Conservation (phyloP, 2,113 vertebrate species). For the Aspiorhynchus laticeps region DNA sequence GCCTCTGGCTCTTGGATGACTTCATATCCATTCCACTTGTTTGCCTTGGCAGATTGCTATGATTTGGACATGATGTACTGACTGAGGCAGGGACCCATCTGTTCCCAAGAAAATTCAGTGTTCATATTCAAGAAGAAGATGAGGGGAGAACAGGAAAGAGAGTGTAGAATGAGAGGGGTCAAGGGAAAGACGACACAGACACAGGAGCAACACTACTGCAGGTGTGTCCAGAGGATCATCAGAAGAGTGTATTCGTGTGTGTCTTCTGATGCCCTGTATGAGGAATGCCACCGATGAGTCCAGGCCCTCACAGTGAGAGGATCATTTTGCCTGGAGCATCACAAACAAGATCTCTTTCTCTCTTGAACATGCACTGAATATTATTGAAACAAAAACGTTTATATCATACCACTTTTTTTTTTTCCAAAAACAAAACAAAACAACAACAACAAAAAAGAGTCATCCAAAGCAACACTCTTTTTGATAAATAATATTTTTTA, state of each 20-base stretch:
- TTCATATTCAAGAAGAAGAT: conserved; percentile 26
- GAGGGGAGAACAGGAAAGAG: neutral
- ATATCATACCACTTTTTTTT: too few relatives aligned
- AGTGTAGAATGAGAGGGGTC: neutral
- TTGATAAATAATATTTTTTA: too few relatives aligned
- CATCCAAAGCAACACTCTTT: too few relatives aligned
- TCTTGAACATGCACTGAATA: neutral
- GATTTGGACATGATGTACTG: conserved; percentile 53
- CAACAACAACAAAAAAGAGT: too few relatives aligned
- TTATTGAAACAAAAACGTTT: neutral
- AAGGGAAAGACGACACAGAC: neutral
- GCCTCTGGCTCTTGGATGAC: conserved; percentile 40
- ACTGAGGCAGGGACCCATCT: conserved; percentile 48
- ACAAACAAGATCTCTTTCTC: neutral
- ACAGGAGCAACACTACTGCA: neutral
- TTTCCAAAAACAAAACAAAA: too few relatives aligned
- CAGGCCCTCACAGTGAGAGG: neutral
- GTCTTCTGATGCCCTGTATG: neutral
- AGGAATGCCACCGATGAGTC: neutral
- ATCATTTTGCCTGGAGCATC: neutral
- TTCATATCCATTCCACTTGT: conserved; percentile 43
- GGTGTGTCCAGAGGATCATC: conserved; percentile 3
- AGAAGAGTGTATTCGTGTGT: neutral
- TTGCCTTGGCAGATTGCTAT: conserved; percentile 50
- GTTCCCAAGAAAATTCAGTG: conserved; percentile 42